Evolutionary conservation across 2,888 invertebrate genomes (phyloP), one percentile per base, ranked within the genome.

Genomic region (Megalurothrips usitatus): DNA sequence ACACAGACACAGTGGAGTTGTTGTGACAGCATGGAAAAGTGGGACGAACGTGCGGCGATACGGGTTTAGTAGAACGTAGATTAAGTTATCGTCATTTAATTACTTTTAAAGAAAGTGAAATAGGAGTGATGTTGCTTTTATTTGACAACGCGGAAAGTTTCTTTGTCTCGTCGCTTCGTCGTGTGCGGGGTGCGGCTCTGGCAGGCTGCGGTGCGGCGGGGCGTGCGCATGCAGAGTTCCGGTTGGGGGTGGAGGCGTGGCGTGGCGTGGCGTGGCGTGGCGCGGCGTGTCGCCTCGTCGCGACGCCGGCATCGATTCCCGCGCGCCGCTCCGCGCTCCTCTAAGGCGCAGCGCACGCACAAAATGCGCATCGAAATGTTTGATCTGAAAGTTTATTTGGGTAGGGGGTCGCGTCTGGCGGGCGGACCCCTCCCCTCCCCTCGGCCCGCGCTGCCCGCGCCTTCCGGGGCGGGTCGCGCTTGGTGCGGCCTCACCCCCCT

Each of bases 321-420:
- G 58, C 58, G 58, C 17, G 14, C 14, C 52, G 52, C 49, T 49
- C 14, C 14, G 52, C 58, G 58, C 34, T 43, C 34, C 34, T 43
- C 34, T 43, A 43, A 4, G 58, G 58, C 58, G 58, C 4, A n/a
- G 58, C 58, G 58, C 68, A 75, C 68, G 68, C 68, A 75, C 68
- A 75, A 75, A 75, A 75, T 75, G 68, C 26, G 68, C 68, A 75
- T 75, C 26, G 68, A 26, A 75, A 75, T 75, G 68, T 75, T 75
- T 75, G 68, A 75, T 75, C 68, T 75, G 68, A 75, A 75, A 75
- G 68, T 75, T 75, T 75, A 75, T 75, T 75, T 26, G 26, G 68
- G 68, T 23, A 23, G 23, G 68, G 68, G 23, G 23, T 26, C 23
- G 9, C 68, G 23, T 26, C 68, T 26, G 68, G 58, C 58, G n/a